Evolutionary conservation across 2,113 vertebrate genomes (phyloP).

Genomic region (Ailuropoda melanoleuca): DNA sequence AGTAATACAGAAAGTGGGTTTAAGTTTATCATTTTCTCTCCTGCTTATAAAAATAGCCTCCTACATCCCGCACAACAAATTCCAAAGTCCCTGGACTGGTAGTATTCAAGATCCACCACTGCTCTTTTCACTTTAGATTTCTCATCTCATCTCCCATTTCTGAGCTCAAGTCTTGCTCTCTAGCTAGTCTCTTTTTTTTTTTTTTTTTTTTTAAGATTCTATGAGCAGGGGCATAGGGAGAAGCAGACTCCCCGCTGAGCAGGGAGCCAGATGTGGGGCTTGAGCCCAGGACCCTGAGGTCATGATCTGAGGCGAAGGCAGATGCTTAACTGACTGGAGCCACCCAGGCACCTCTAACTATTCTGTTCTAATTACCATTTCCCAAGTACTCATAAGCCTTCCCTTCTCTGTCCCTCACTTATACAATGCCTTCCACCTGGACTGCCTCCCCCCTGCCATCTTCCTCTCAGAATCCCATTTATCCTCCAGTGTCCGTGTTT

Average conservation of each 20-base stretch:
- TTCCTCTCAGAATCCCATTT: neutral
- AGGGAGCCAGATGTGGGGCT: neutral
- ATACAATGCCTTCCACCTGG: neutral
- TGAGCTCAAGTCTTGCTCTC: neutral
- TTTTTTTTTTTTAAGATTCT: neutral
- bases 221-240: neutral
- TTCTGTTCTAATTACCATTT: neutral
- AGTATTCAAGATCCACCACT: neutral
- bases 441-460: neutral
- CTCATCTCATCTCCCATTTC: neutral
- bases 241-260: neutral
- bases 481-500: neutral
- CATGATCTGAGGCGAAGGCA: neutral
- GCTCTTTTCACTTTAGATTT: neutral
- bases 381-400: neutral
- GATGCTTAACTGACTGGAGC: neutral
- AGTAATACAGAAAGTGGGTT: neutral
- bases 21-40: conserved; percentile 6
- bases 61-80: neutral
- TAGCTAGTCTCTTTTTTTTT: neutral
- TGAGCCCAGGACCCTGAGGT: neutral
- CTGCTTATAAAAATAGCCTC: conserved; percentile 13
- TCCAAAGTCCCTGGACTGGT: neutral
- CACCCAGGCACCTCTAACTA: neutral
- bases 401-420: neutral